phyloP scores from a whole-genome alignment of 2,797 vertebrate genomes.

The Siniperca scherzeri region DNA sequence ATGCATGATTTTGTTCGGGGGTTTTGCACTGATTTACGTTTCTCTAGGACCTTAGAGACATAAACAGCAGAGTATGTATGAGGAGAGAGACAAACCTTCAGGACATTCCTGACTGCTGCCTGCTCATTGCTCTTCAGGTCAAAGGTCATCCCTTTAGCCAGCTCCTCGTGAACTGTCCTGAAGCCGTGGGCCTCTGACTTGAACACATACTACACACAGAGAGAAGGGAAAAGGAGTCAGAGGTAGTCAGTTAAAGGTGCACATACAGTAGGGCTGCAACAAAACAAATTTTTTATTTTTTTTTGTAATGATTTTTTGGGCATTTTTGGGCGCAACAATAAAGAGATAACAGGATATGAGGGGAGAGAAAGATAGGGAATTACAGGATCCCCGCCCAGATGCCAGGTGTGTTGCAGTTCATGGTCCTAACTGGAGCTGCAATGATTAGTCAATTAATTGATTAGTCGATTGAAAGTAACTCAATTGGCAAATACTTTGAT shows the following conservation, averaged over 20 bases:
- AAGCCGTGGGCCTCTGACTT: conserved; percentile 91
- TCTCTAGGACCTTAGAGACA: not conserved
- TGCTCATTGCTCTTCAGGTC: conserved; percentile 96
- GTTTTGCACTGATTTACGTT: not conserved
- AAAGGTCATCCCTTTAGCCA: conserved; percentile 93
- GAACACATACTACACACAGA: conserved; percentile 91
- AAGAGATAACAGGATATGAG: not conserved
- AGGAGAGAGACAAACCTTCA: conserved; percentile 87
- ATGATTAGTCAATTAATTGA: not conserved
- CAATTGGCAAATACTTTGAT: not conserved
- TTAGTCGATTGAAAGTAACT: not conserved
- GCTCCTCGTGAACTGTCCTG: conserved; percentile 94
- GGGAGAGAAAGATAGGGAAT: not conserved
- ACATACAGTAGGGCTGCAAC: not conserved
- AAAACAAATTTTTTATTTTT: not conserved
- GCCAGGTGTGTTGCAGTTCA: not conserved
- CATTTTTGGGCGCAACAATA: not conserved
- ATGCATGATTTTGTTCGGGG: not conserved
- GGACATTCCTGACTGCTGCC: conserved; percentile 89
- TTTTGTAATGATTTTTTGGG: not conserved
- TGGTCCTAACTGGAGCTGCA: not conserved
- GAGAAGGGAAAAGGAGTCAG: not conserved
- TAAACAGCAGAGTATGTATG: not conserved
- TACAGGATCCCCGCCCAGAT: not conserved
- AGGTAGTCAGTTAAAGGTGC: not conserved